phyloP scores from a whole-genome alignment of 1,140 invertebrate species.

The Sweltsa coloradensis region DNA sequence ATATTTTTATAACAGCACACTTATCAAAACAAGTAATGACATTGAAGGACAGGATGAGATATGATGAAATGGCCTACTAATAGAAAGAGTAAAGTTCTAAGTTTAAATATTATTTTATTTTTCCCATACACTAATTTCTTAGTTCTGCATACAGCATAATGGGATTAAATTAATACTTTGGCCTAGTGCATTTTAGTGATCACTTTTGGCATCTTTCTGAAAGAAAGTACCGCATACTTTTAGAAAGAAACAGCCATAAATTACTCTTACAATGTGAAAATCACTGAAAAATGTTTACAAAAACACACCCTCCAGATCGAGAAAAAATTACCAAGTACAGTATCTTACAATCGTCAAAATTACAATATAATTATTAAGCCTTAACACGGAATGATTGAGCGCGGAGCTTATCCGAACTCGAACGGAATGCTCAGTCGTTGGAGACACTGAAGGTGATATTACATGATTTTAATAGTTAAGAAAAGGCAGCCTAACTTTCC shows the following conservation, averaged over 20 bases:
- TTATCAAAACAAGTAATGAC: too few relatives aligned
- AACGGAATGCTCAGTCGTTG: not conserved
- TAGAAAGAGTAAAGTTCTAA: conserved; percentile 2
- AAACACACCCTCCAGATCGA: conserved; percentile 12
- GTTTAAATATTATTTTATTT: conserved; percentile 16
- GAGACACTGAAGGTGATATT: conserved; percentile 2
- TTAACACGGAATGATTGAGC: conserved; percentile 6
- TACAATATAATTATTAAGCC: too few relatives aligned
- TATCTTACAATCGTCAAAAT: conserved; percentile 11
- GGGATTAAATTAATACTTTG: conserved; percentile 40
- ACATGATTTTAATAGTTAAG: not conserved
- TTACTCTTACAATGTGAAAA: conserved; percentile 13
- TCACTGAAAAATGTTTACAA: conserved; percentile 15
- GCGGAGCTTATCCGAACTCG: too few relatives aligned
- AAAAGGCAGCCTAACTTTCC: conserved; percentile 9
- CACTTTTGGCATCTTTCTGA: conserved; percentile 15
- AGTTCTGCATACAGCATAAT: conserved; percentile 38
- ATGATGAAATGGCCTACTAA: not conserved
- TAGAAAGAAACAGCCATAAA: conserved; percentile 11
- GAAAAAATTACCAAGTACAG: conserved; percentile 9
- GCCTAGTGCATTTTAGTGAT: conserved; percentile 22
- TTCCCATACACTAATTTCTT: conserved; percentile 30
- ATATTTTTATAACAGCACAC: too few relatives aligned
- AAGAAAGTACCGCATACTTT: not conserved
- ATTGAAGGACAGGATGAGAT: too few relatives aligned